These are phyloP conservation scores for Ophraella communa DNA, from an alignment of 2,888 invertebrate genomes.

Conservation along the genomic window DNA sequence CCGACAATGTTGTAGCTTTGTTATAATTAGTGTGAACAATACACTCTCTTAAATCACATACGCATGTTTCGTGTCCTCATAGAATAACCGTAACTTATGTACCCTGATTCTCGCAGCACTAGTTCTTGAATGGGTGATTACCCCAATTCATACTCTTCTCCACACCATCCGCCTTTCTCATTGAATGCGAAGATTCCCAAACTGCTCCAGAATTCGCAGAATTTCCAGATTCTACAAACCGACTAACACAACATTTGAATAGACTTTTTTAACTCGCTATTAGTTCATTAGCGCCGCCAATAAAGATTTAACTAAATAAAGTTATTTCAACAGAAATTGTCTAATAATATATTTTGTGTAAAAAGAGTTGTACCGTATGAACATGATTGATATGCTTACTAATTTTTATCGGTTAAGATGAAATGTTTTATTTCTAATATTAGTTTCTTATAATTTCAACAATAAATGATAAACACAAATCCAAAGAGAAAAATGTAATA, in stretches of 20 bases:
- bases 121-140: slow-evolving; percentile 15
- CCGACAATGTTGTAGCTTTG: background rate
- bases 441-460: too few relatives aligned
- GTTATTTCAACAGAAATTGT: too few relatives aligned
- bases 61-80: background rate
- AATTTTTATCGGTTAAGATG: too few relatives aligned
- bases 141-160: slow-evolving; percentile 2
- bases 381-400: too few relatives aligned
- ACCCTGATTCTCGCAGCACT: background rate
- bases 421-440: too few relatives aligned
- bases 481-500: too few relatives aligned
- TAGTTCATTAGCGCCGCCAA: background rate
- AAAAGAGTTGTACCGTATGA: too few relatives aligned
- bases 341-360: too few relatives aligned
- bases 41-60: background rate
- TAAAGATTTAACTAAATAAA: background rate
- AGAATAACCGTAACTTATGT: slow-evolving; percentile 5
- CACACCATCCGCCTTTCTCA: background rate
- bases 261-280: background rate
- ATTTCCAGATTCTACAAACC: slow-evolving; percentile 4
- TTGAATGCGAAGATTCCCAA: slow-evolving; percentile 17
- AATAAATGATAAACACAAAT: too few relatives aligned
- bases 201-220: slow-evolving; percentile 13
- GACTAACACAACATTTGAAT: background rate
- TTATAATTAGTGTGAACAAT: background rate